phyloP scores from a whole-genome alignment of 2,888 invertebrate species.

The Eristalinus aeneus region DNA sequence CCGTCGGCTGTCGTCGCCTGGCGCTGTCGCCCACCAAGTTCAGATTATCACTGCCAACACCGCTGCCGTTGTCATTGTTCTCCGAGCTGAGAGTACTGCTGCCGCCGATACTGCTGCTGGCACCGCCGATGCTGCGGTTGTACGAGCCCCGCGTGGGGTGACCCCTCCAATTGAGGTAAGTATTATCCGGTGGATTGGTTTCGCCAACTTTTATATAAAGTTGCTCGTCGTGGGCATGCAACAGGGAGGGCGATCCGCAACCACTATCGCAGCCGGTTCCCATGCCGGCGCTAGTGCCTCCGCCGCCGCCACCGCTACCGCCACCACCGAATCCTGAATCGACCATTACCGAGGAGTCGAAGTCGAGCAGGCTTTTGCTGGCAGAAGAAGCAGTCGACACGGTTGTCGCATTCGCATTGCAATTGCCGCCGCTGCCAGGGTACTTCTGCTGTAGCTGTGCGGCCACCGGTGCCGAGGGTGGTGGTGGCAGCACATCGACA shows the following conservation, averaged over 20 bases:
- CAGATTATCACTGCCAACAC: slow-evolving; percentile 57
- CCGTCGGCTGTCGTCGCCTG: slow-evolving; percentile 52
- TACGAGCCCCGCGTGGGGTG: slow-evolving; percentile 75
- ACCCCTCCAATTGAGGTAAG: slow-evolving; percentile 75
- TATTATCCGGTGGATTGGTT: slow-evolving; percentile 69
- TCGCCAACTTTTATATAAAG: slow-evolving; percentile 80
- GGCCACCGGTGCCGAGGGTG: slow-evolving; percentile 18
- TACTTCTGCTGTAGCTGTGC: slow-evolving; percentile 58
- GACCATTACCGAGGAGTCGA: slow-evolving; percentile 73
- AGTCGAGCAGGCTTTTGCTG: slow-evolving; percentile 65
- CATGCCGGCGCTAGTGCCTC: slow-evolving; percentile 27
- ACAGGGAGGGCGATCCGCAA: slow-evolving; percentile 76
- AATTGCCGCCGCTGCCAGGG: slow-evolving; percentile 55
- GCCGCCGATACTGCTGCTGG: slow-evolving; percentile 72
- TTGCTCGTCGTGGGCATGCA: slow-evolving; percentile 78
- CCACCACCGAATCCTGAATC: slow-evolving; percentile 77
- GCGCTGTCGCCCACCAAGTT: slow-evolving; percentile 54
- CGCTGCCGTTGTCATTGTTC: slow-evolving; percentile 64
- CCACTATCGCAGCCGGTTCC: slow-evolving; percentile 64
- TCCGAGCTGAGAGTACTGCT: slow-evolving; percentile 72
- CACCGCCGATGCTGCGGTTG: slow-evolving; percentile 68
- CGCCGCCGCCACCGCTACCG: slow-evolving; percentile 71
- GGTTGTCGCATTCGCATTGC: slow-evolving; percentile 54
- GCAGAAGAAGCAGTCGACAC: slow-evolving; percentile 62
- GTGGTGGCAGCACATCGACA: slow-evolving; percentile 70